Evolutionary conservation across 2,888 invertebrate genomes (phyloP), one percentile per base, ranked within the genome.

Genomic region (Hydrotaea cyrtoneurina): DNA sequence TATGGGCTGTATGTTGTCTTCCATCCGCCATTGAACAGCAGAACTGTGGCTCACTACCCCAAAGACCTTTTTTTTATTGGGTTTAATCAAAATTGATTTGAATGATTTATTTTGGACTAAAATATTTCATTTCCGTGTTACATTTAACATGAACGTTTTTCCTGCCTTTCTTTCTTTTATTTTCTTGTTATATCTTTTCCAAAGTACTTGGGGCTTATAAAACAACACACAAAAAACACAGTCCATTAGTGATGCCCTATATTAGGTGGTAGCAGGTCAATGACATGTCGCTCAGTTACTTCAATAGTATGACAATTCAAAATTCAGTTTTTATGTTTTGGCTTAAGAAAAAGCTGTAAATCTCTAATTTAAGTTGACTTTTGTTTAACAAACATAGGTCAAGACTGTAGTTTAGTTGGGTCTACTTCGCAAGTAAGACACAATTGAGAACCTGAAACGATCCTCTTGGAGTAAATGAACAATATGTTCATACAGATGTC

Each of bases 41-140:
- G n/a, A 5, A n/a, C 19, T 17, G 17, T 21, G 5, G 19, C 5
- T 15, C 23, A 17, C 7, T 55, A 19, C 10, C 26, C 43, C 21
- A 73, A 19, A 55, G 13, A 26, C 19, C 46, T 53, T 46, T 66
- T 36, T 66, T 21, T 64, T 62, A 31, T 11, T 10, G 43, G 62
- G 26, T 74, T 53, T 78, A 71, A 78, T 78, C 62, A 78, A 78
- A 71, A 83, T 80, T 80, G 71, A 78, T 75, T 78, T 74, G 62
- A 75, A 83, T 74, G 80, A 83, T 78, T 80, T 80, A 78, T 77
- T 77, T 77, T n/a, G 26, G 8, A 21, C 17, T 21, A 23, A 43
- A 39, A 23, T 59, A 19, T 77, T 62, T 46, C 64, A 62, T 50
- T 53, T 76, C 75, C 75, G 17, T 76, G 57, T 43, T 74, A 57